Base-by-base conservation (phyloP, 2,888 invertebrate species). In the Hypena proboscidalis region DNA sequence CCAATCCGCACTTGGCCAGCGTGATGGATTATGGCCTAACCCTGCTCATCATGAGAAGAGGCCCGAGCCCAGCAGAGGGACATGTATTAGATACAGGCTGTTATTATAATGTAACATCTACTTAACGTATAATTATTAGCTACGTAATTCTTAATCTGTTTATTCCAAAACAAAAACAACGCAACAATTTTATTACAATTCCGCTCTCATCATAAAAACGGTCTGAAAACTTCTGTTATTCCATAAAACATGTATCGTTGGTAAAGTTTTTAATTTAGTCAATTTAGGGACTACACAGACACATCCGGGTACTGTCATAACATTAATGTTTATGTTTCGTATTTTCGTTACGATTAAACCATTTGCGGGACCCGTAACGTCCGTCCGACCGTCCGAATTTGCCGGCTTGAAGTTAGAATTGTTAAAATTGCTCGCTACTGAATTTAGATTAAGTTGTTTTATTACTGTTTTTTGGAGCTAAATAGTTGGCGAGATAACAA, bases 281-380 rank as follows among this genome's bases (percentile, higher is more conserved):
- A 31, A 48, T 56, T 52, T 58, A 39, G 27, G 25, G 37, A 13
- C 33, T 39, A 40, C 42, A 39, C 42, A 37, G 33, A 36, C 49
- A 22, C 47, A 55, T 49, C 40, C 46, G 42, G 40, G 10, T 29
- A 17, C 44, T 37, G 42, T 38, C 33, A 41, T 49, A 60, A 51
- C 47, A 53, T 63, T 48, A 53, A 56, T 51, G 57, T 57, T 64
- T 51, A 53, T 36, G 44, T 25, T 44, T 35, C 27, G 44, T 43
- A 45, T 61, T 63, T 56, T 55, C 42, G 48, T 50, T 44, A 30
- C 44, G 48, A 38, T 43, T 48, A 51, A 56, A 36, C 44, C 36
- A 41, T 25, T 32, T 32, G 40, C 6, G 31, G 29, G 13, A 29
- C 32, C 63, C 32, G 32, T 30, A 43, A 47, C 41, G 34, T 36